These are phyloP conservation scores for Drosophila leontia DNA, from an alignment of 1,140 invertebrate genomes.

Conservation along the genomic window DNA sequence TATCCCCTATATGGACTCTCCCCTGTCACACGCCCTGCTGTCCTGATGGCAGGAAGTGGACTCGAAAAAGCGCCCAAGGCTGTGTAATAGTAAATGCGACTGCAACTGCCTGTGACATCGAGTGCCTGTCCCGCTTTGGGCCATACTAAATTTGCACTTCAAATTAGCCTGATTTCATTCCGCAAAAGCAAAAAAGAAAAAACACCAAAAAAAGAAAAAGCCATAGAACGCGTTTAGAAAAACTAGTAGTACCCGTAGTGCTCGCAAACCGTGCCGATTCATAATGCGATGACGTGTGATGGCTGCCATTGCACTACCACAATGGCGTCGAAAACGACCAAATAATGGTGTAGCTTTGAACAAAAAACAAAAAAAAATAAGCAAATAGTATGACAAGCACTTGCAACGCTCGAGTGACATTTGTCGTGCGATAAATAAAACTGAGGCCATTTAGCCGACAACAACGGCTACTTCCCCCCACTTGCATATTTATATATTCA, in stretches of 20 bases:
- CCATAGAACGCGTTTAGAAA: neutral
- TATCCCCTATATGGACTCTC: neutral
- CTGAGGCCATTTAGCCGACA: constrained; percentile 66
- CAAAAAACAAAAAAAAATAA: constrained; percentile 10
- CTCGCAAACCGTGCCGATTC: constrained; percentile 54
- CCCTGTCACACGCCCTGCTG: constrained; percentile 19
- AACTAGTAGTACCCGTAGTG: neutral
- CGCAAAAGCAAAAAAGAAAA: constrained; percentile 1
- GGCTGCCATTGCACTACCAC: constrained; percentile 50
- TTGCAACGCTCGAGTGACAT: constrained; percentile 74
- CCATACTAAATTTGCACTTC: constrained; percentile 65
- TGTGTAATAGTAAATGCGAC: constrained; percentile 32
- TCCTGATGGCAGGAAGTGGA: constrained; percentile 41
- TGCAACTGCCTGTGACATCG: constrained; percentile 52
- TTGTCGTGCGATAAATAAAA: constrained; percentile 77
- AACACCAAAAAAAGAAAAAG: constrained; percentile 2
- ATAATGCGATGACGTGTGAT: constrained; percentile 52
- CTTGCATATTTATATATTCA: constrained; percentile 78
- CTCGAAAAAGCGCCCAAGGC: constrained; percentile 51
- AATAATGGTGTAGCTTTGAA: constrained; percentile 19
- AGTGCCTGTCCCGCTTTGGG: constrained; percentile 49
- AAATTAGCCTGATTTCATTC: constrained; percentile 51
- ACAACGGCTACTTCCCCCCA: constrained; percentile 13
- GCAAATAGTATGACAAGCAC: constrained; percentile 43
- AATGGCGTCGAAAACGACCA: constrained; percentile 22